Conservation (phyloP, 2,888 invertebrate species). For the Sarcophaga variegata region DNA sequence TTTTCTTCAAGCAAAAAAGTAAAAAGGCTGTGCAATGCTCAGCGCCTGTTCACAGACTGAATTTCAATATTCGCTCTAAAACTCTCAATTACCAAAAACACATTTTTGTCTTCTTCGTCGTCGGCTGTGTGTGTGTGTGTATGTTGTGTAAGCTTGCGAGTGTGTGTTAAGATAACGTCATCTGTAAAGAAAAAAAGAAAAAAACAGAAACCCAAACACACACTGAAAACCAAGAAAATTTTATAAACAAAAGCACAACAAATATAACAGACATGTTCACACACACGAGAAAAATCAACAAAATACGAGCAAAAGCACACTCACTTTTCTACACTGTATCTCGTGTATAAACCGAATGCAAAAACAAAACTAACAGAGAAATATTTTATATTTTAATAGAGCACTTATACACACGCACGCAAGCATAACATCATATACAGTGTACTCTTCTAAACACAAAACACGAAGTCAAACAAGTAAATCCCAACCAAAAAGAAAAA, state of each 20-base stretch:
- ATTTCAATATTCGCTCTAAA: slow-evolving; percentile 67
- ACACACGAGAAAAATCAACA: slow-evolving; percentile 40
- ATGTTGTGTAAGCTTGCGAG: background rate
- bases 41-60: slow-evolving; percentile 77
- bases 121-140: no score
- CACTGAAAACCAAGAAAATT: background rate
- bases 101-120: slow-evolving; percentile 34
- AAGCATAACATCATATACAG: no score
- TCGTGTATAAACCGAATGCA: background rate
- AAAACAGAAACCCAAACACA: slow-evolving; percentile 12
- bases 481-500: background rate
- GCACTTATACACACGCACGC: slow-evolving; percentile 3
- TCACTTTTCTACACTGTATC: slow-evolving; percentile 39
- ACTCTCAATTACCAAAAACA: slow-evolving; percentile 69
- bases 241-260: slow-evolving; percentile 2
- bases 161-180: slow-evolving; percentile 67
- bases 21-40: slow-evolving; percentile 76
- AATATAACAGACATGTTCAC: slow-evolving; percentile 22
- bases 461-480: background rate
- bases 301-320: slow-evolving; percentile 48
- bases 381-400: slow-evolving; percentile 25
- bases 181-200: slow-evolving; percentile 57
- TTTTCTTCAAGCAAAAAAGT: slow-evolving; percentile 68
- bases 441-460: background rate
- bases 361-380: slow-evolving; percentile 28